Conservation (phyloP, 2,113 vertebrate species). For the Scytalopus superciliaris region DNA sequence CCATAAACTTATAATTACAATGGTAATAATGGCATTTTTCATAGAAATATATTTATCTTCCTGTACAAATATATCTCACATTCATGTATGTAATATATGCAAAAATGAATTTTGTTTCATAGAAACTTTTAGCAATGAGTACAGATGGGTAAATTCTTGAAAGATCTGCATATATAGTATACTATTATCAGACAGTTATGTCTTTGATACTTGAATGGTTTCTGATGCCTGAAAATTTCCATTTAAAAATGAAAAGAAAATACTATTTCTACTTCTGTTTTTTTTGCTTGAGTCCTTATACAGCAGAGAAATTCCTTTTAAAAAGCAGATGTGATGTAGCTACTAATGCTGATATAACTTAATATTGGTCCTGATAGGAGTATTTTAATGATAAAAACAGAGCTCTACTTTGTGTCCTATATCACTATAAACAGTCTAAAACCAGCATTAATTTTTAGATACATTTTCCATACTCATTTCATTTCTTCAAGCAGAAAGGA, state of each 20-base stretch:
- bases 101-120: neutral
- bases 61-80: neutral
- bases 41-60: neutral
- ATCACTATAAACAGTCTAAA: neutral
- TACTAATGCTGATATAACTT: neutral
- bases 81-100: neutral
- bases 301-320: neutral
- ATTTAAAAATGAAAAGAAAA: neutral
- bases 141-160: neutral
- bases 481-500: neutral
- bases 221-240: neutral
- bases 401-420: neutral
- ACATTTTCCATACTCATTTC: neutral
- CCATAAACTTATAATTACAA: neutral
- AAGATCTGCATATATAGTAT: neutral
- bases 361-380: neutral
- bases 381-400: neutral
- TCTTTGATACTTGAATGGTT: neutral
- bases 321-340: neutral
- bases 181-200: neutral
- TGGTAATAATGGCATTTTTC: neutral
- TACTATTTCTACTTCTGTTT: neutral
- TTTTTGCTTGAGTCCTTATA: neutral
- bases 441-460: neutral
- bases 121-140: neutral